Evolutionary conservation across 1,140 invertebrate species (phyloP), one percentile per base, ranked within the genome.

Genomic region (Macrotrachela quadricornifera): DNA sequence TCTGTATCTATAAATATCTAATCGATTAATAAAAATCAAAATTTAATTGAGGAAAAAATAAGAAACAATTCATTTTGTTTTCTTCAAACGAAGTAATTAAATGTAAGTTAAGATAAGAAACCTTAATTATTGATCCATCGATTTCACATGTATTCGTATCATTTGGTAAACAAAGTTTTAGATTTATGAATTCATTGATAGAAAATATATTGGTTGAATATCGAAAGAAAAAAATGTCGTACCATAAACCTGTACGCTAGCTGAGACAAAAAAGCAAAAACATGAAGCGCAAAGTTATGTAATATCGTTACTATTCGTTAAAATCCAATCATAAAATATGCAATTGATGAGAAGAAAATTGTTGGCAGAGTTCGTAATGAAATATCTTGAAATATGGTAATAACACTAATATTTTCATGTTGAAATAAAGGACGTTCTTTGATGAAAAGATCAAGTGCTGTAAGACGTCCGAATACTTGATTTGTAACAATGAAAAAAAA

Each of bases 301-400:
- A 12, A 63, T 18, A 42, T 65, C 59, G 53, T 59, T 37, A 57
- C 59, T 15, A 55, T 57, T 14, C 40, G n/a, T 21, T 56, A 30
- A 6, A 69, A 59, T 17, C 66, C 68, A 36, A 70, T 60, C 68
- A 70, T 70, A 46, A 58, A 70, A 57, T 68, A 70, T 1, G 59
- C 61, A 15, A 70, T 62, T 12, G 51, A 42, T 30, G 62, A 59
- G 53, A 69, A 70, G n/a, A 64, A 45, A 2, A 60, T 42, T 1
- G 60, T 60, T 21, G 68, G 68, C 18, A 68, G 52, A 41, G 62
- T 40, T 30, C 65, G 58, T 61, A 63, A 61, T 1, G 68, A 68
- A 69, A 56, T 66, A 70, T 4, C 63, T 58, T 12, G 67, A 68
- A n/a, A 69, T 62, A 21, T 67, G 54, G 56, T 70, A 70, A 56